phyloP scores from a whole-genome alignment of 2,888 invertebrate genomes.

The Drosophila neutralis region DNA sequence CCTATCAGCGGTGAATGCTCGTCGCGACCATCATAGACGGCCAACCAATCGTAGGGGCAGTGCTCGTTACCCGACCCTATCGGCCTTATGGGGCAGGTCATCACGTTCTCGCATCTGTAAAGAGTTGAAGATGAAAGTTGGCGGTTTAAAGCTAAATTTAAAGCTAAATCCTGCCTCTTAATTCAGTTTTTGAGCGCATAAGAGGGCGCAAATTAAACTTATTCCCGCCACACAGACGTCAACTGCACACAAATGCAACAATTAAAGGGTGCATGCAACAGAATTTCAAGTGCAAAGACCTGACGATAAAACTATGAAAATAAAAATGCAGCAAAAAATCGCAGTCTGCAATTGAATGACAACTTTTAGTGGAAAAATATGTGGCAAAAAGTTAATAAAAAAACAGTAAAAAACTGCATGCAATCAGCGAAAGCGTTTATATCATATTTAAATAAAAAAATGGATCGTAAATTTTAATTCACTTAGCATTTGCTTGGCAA shows the following conservation, averaged over 20 bases:
- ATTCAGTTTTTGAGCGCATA: slow-evolving; percentile 19
- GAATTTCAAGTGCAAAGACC: slow-evolving; percentile 34
- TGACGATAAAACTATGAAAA: slow-evolving; percentile 10
- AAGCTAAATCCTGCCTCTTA: neutral
- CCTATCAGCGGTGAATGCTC: slow-evolving; percentile 94
- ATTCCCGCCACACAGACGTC: slow-evolving; percentile 8
- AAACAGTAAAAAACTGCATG: neutral
- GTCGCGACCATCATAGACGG: slow-evolving; percentile 95
- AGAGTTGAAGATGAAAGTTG: neutral
- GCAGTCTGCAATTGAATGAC: slow-evolving; percentile 40
- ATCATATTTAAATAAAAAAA: neutral
- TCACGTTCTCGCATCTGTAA: slow-evolving; percentile 94
- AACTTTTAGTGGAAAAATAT: slow-evolving; percentile 29
- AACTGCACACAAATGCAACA: slow-evolving; percentile 42
- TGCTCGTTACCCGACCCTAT: slow-evolving; percentile 94
- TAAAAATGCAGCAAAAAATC: slow-evolving; percentile 10
- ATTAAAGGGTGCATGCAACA: slow-evolving; percentile 38
- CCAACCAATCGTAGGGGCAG: slow-evolving; percentile 95
- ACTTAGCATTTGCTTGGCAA: neutral
- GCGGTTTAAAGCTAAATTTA: neutral
- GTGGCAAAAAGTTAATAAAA: slow-evolving; percentile 4
- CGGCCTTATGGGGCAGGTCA: slow-evolving; percentile 97
- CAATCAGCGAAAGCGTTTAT: slow-evolving; percentile 15
- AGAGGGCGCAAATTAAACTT: slow-evolving; percentile 47
- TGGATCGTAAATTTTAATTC: neutral